Evolutionary conservation across 2,888 invertebrate species (phyloP), one percentile per base, ranked within the genome.

Genomic region (Cetonia aurata): DNA sequence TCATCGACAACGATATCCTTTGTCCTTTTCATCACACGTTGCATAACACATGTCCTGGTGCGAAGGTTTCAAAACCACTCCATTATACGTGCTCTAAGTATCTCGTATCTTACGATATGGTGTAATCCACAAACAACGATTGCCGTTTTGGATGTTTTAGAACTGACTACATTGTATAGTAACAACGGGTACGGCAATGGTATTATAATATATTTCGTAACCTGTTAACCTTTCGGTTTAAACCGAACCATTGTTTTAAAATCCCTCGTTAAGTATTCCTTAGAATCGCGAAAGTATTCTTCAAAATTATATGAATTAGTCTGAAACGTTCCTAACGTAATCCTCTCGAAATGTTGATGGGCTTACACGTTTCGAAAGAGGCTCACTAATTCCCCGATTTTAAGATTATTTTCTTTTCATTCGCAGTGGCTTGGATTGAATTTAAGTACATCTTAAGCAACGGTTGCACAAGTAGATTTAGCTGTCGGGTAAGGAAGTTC

Each of bases 191-290:
- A 25, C 44, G 44, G 4, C 13, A 25, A n/a, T 6, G 25, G 42
- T 59, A 59, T 59, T 17, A 41, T 33, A 56, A 56, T 56, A 56
- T 37, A 53, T 66, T 66, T 53, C 25, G 66, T 31, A 53, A 65
- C 55, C 42, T 12, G 13, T 62, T 65, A 65, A 70, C 70, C 70
- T 70, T 70, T 70, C 62, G 55, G 15, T 33, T 56, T 57, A 66
- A 66, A 66, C 57, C 31, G 48, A 70, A 48, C 66, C 70, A 70
- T 70, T 70, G 70, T 70, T 70, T 25, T 70, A 56, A 66, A 70
- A 66, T 65, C 13, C 42, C 9, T 37, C 37, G 37, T 37, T 37
- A 37, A 37, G 37, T 37, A 37, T 37, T 37, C 10, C 8, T 8
- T 37, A 37, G 37, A 37, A 37, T 37, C 42, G 25, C 48, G 59